Evolutionary conservation across 2,113 vertebrate species (phyloP).

Genomic region (Ageneiosus marmoratus): DNA sequence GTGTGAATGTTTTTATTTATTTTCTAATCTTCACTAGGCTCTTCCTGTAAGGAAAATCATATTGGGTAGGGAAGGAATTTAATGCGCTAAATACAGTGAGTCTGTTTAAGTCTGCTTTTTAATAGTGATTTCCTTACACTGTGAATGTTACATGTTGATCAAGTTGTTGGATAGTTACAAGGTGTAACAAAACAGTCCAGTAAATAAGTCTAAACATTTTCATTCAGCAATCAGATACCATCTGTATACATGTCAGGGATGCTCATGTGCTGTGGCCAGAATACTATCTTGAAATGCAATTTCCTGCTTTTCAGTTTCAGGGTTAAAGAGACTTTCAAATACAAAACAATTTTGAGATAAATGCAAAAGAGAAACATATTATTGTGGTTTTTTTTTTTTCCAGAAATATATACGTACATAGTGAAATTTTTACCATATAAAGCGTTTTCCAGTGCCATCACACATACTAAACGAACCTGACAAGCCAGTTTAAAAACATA

Average conservation of each 20-base stretch:
- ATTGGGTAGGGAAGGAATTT: neutral
- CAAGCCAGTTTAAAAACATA: constrained; percentile 34
- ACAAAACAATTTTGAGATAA: neutral
- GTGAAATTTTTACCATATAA: neutral
- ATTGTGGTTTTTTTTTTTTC: neutral
- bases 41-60: neutral
- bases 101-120: neutral
- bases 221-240: neutral
- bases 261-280: neutral
- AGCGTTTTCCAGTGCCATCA: neutral
- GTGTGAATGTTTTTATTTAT: neutral
- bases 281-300: neutral
- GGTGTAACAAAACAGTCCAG: neutral
- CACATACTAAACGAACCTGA: neutral
- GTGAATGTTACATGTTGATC: neutral
- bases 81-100: neutral
- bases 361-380: neutral
- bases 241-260: neutral
- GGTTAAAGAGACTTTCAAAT: neutral
- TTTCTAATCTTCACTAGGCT: neutral
- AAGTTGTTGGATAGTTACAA: neutral
- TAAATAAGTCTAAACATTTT: neutral
- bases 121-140: neutral
- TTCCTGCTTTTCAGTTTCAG: neutral
- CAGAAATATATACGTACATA: neutral